Evolutionary conservation across 1,140 invertebrate species (phyloP).

Genomic region (Drosophila trapezifrons): DNA sequence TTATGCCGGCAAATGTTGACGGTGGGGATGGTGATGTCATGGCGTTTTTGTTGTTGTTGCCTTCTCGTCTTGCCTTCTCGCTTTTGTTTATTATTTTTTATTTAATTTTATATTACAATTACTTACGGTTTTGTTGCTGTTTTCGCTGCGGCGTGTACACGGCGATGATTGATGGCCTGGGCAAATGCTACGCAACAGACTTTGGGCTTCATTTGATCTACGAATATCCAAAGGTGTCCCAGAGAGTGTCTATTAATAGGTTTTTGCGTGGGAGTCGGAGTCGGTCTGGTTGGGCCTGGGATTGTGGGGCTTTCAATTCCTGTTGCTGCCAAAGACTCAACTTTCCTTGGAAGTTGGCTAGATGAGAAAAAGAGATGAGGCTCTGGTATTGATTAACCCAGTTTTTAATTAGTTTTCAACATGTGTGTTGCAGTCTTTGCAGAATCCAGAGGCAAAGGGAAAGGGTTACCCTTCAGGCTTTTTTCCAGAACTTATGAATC

Average conservation of each 20-base stretch:
- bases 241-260: slow-evolving; percentile 8
- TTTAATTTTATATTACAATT: slow-evolving; percentile 27
- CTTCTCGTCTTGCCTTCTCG: slow-evolving; percentile 1
- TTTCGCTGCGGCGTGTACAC: slow-evolving; percentile 9
- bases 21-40: slow-evolving; percentile 69
- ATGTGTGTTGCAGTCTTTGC: too few species aligned
- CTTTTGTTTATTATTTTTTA: slow-evolving; percentile 18
- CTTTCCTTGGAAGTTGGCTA: background rate
- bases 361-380: too few species aligned
- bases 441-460: too few species aligned
- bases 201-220: slow-evolving; percentile 35
- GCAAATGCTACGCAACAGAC: slow-evolving; percentile 10
- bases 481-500: background rate
- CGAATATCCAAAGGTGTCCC: background rate
- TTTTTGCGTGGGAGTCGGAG: slow-evolving; percentile 5
- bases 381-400: too few species aligned
- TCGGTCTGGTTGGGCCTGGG: too few species aligned
- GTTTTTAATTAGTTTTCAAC: too few species aligned
- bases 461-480: too few species aligned
- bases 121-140: slow-evolving; percentile 31
- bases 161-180: slow-evolving; percentile 53
- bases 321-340: background rate
- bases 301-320: background rate
- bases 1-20: slow-evolving; percentile 32
- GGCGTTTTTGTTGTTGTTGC: slow-evolving; percentile 25